These are phyloP conservation scores for Kryptolebias ocellatus DNA, from an alignment of 2,797 vertebrate genomes.

Conservation along the genomic window DNA sequence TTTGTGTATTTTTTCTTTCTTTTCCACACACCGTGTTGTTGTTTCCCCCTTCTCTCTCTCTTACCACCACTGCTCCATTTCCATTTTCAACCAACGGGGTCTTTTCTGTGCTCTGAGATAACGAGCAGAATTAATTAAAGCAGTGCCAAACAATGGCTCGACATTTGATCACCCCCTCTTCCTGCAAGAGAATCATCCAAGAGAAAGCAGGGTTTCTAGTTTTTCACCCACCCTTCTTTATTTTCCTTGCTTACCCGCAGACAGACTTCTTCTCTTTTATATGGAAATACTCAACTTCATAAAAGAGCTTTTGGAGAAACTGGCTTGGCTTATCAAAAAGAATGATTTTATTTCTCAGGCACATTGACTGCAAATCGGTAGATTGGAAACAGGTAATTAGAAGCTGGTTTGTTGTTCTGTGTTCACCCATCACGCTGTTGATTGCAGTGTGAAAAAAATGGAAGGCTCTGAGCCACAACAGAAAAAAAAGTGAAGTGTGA, in stretches of 20 bases:
- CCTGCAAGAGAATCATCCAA: slow-evolving; percentile 54
- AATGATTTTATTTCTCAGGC: slow-evolving; percentile 66
- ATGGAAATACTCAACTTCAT: slow-evolving; percentile 71
- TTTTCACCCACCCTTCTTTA: slow-evolving; percentile 31
- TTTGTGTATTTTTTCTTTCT: slow-evolving; percentile 46
- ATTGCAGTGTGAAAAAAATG: slow-evolving; percentile 45
- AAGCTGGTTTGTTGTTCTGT: slow-evolving; percentile 53
- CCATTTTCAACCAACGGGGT: slow-evolving; percentile 69
- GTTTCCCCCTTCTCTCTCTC: slow-evolving; percentile 41
- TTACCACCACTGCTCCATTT: slow-evolving; percentile 70
- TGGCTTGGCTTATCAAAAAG: slow-evolving; percentile 60
- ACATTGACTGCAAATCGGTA: slow-evolving; percentile 52
- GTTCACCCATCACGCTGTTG: slow-evolving; percentile 67
- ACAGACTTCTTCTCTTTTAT: slow-evolving; percentile 69
- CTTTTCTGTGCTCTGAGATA: slow-evolving; percentile 76
- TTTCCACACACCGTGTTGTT: slow-evolving; percentile 51
- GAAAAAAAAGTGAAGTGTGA: not conserved
- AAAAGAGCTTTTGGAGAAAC: slow-evolving; percentile 54
- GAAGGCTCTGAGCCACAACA: not conserved
- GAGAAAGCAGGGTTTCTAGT: slow-evolving; percentile 50
- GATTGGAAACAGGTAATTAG: slow-evolving; percentile 77
- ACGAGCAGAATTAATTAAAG: slow-evolving; percentile 82
- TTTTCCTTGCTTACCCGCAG: slow-evolving; percentile 53
- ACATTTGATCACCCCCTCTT: slow-evolving; percentile 73
- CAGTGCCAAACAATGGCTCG: slow-evolving; percentile 74